Evolutionary conservation across 2,888 invertebrate genomes (phyloP), one percentile per base, ranked within the genome.

Genomic region (Dysmachus trigonus): DNA sequence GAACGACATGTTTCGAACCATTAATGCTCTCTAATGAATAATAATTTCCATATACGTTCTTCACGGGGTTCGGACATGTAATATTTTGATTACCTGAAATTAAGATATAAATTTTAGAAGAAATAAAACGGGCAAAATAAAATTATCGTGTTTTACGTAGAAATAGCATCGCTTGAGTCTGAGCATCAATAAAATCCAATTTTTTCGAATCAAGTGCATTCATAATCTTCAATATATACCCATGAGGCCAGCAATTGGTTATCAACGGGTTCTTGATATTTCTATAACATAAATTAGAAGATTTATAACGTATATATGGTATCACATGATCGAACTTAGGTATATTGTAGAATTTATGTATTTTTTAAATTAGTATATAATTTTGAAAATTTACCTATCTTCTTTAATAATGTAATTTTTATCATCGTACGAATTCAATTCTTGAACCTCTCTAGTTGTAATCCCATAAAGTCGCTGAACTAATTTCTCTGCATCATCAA

Each of bases 121-220:
- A 72, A 47, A 38, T 81, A 33, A 76, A 81, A 85, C 76, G 76
- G 85, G 22, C 10, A 62, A 84, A 38, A 35, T 51, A 73, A 76
- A 53, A 53, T 53, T 5, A 31, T 27, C n/a, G 27, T 88, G 93
- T 93, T 47, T 94, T 91, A 95, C 95, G 93, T 88, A 97, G 93
- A 90, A 94, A 95, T 47, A 95, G 91, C 93, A 97, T 94, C 88
- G 96, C 92, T 88, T 95, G 94, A 88, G 94, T 96, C 92, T 97
- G 97, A 0, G 95, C 97, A 86, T 96, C 96, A 7, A 97, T 93
- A 27, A 95, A 93, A 1, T 91, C 91, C 0, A 93, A 90, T 76
- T 96, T 95, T 89, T 94, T 93, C 0, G 98, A 96, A 91, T 98
- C 97, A 90, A 96, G 92, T 0, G 96, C 94, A 92, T 98, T 98